Evolutionary conservation across 2,888 invertebrate genomes (phyloP), one percentile per base, ranked within the genome.

Genomic region (Neocrepidodera transversa): DNA sequence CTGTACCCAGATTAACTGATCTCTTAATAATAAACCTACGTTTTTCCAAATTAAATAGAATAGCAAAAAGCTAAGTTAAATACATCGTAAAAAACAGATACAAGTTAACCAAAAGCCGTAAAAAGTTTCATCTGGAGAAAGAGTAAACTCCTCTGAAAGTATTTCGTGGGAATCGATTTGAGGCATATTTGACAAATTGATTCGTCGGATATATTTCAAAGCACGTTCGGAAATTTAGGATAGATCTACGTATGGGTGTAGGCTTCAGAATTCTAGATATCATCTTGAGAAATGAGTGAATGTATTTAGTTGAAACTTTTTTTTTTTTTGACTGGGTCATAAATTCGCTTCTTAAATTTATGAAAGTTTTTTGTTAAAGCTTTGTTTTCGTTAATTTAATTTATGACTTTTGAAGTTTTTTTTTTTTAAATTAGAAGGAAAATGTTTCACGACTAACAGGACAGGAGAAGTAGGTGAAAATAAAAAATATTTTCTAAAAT

Each of bases 101-200:
- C 45, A 54, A 45, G 26, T 16, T 14, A 54, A 47, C 54, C 45
- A 47, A 38, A 36, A 36, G 18, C 16, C 45, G 23, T 45, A 45
- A 54, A 45, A 54, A 54, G 36, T 54, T 45, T 47, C 54, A 54
- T 54, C 36, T 47, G 45, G n/a, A 54, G 45, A 40, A 1, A 54
- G 47, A 54, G 54, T 54, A 47, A 54, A 54, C 54, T 54, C 45
- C 54, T 54, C 45, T 42, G 23, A 23, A 47, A 35, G 43, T 35
- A 14, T 54, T 54, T 54, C 36, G 28, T 28, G 26, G 36, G 26
- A 16, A 47, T 54, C 54, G 36, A 36, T 54, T 54, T 26, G 36
- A 54, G 45, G 36, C 45, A 36, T 47, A 54, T 54, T 54, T 54
- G 54, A 54, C 54, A 54, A 54, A 54, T 54, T 54, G 54, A 54